A percentile compares a stretch with the other conserved stretches of the same genome.
These are phyloP conservation scores for Sebastes schlegelii DNA, from an alignment of 2,113 vertebrate species.

Conservation along the genomic window DNA sequence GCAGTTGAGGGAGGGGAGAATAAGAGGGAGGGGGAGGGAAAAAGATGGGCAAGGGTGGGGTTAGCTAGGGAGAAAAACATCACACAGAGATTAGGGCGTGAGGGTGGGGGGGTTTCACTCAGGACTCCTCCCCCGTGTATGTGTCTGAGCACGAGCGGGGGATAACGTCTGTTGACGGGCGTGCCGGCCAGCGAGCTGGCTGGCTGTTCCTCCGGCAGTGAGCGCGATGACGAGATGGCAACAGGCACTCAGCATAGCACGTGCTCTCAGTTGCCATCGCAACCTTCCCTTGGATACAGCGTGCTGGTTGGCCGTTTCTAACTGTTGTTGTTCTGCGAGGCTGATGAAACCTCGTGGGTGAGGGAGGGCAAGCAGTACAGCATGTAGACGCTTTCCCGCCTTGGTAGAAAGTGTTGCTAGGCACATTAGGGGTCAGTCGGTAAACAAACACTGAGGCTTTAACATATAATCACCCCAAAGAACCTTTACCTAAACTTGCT, in stretches of 20 bases:
- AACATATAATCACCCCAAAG: background rate
- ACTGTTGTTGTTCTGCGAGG: slow-evolving; percentile 81
- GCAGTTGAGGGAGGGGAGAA: slow-evolving; percentile 51
- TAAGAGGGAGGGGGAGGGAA: slow-evolving; percentile 31
- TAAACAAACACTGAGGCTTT: slow-evolving; percentile 67
- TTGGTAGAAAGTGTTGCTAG: slow-evolving; percentile 78
- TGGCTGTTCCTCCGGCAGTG: slow-evolving; percentile 70
- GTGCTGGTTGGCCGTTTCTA: slow-evolving; percentile 84
- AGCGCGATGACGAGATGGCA: slow-evolving; percentile 81
- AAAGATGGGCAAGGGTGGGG: slow-evolving; percentile 65
- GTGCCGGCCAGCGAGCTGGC: slow-evolving; percentile 66
- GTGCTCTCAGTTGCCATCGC: slow-evolving; percentile 83
- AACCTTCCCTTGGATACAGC: slow-evolving; percentile 85
- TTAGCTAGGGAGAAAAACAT: slow-evolving; percentile 72
- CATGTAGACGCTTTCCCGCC: slow-evolving; percentile 44
- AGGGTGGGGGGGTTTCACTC: slow-evolving; percentile 38
- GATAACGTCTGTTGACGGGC: slow-evolving; percentile 69
- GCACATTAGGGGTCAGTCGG: slow-evolving; percentile 67
- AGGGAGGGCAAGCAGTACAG: slow-evolving; percentile 64
- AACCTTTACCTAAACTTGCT: slow-evolving; percentile 10
- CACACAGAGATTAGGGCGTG: slow-evolving; percentile 68
- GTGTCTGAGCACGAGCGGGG: slow-evolving; percentile 32
- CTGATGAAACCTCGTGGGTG: slow-evolving; percentile 79
- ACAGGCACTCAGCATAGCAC: slow-evolving; percentile 80
- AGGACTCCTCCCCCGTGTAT: slow-evolving; percentile 59